Evolutionary conservation across 2,113 vertebrate genomes (phyloP).

Genomic region (Bos indicus): DNA sequence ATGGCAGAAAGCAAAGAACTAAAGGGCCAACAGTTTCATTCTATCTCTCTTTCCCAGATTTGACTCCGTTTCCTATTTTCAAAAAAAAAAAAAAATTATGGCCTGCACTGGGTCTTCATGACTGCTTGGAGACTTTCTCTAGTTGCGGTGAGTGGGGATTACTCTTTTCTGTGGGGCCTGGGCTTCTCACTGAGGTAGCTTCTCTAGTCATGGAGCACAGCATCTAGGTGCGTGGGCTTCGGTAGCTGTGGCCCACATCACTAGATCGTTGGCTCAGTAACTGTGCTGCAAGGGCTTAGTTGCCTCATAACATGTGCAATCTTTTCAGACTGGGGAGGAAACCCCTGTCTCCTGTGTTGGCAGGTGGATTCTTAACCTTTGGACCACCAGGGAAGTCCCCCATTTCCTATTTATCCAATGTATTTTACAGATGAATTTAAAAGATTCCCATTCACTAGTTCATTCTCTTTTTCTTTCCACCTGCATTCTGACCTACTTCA

Average conservation of each 20-base stretch:
- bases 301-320: not conserved
- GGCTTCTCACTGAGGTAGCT: not conserved
- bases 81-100: not conserved
- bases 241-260: not conserved
- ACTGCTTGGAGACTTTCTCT: not conserved
- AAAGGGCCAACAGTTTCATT: not conserved
- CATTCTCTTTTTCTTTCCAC: not conserved
- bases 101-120: not conserved
- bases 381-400: not conserved
- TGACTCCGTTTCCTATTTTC: not conserved
- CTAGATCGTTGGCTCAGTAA: not conserved
- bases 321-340: not conserved
- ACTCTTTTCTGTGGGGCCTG: not conserved
- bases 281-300: not conserved
- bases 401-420: not conserved
- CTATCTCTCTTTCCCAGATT: not conserved
- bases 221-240: accelerated
- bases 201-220: not conserved
- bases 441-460: not conserved
- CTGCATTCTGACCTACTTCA: not conserved
- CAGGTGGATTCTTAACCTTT: not conserved
- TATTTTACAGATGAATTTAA: not conserved
- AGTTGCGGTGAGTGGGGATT: not conserved
- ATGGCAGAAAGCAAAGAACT: too few relatives aligned
- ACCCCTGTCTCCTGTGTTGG: not conserved